Percentiles rank a stretch among this genome's conserved stretches.
Conservation (phyloP, 35 echinoderm and acorn worm species). For the Heliocidaris tuberculata region DNA sequence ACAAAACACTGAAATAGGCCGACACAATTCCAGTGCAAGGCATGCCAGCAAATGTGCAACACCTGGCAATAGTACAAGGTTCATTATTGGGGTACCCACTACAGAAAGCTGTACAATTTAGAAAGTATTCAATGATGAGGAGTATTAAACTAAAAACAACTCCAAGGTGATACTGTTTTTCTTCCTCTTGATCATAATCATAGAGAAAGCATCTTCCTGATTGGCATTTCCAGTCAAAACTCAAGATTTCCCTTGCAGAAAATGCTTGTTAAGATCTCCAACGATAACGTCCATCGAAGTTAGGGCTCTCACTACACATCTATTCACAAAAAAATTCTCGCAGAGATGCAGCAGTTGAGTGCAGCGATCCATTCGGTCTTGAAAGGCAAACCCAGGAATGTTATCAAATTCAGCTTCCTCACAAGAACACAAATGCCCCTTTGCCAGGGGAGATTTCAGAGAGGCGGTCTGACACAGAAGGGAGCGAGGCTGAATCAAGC, state of each 20-base stretch:
- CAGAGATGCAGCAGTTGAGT: neutral
- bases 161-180: neutral
- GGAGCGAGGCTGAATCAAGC: neutral
- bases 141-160: neutral
- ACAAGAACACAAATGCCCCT: neutral
- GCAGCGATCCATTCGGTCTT: neutral
- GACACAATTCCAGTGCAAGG: neutral
- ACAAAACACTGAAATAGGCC: neutral
- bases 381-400: neutral
- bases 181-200: neutral
- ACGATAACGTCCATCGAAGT: neutral
- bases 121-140: neutral
- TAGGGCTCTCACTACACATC: neutral
- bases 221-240: neutral
- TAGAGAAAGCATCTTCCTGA: neutral
- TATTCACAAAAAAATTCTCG: neutral
- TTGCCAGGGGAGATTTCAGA: neutral
- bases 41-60: neutral
- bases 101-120: neutral
- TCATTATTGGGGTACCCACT: neutral
- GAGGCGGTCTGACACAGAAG: neutral
- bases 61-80: neutral
- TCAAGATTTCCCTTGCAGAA: neutral
- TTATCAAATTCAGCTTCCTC: neutral
- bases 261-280: neutral